phyloP scores from a whole-genome alignment of 2,888 invertebrate species.

The Sminthurides aquaticus region DNA sequence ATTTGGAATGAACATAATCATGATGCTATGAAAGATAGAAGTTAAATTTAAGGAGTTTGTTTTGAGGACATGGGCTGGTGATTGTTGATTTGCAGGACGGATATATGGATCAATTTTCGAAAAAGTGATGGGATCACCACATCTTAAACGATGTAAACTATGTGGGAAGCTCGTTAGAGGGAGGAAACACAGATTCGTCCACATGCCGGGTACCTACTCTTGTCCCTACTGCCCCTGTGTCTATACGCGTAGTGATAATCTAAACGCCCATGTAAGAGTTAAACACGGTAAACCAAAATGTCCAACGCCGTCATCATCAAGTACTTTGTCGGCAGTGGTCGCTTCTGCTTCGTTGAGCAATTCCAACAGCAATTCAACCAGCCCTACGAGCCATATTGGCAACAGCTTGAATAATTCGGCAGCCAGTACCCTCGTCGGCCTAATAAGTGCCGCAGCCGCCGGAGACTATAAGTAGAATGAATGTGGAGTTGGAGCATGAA shows the following conservation, averaged over 20 bases:
- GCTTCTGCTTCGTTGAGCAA: constrained; percentile 20
- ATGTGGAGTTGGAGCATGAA: too few relatives aligned
- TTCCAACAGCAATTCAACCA: constrained; percentile 39
- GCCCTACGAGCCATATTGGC: constrained; percentile 30
- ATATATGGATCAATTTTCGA: constrained; percentile 44
- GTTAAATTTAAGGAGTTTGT: not conserved
- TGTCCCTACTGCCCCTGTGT: constrained; percentile 42
- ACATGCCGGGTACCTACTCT: constrained; percentile 42
- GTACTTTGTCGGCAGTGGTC: constrained; percentile 8
- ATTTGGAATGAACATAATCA: not conserved
- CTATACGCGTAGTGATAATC: constrained; percentile 42
- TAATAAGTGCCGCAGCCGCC: constrained; percentile 37
- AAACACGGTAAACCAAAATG: constrained; percentile 43
- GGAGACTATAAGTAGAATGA: constrained; percentile 18
- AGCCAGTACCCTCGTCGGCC: constrained; percentile 40
- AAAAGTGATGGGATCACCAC: constrained; percentile 43
- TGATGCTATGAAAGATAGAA: not conserved
- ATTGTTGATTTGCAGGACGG: constrained; percentile 40
- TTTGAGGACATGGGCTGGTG: too few relatives aligned
- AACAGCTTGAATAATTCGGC: constrained; percentile 33
- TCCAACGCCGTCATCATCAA: constrained; percentile 26
- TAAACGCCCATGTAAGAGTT: constrained; percentile 41
- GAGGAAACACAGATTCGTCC: constrained; percentile 42
- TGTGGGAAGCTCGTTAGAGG: constrained; percentile 43
- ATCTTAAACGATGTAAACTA: constrained; percentile 43